A percentile compares a stretch with the other conserved stretches of the same genome.
phyloP scores from a whole-genome alignment of 2,888 invertebrate species.

The Nymphalis urticae region DNA sequence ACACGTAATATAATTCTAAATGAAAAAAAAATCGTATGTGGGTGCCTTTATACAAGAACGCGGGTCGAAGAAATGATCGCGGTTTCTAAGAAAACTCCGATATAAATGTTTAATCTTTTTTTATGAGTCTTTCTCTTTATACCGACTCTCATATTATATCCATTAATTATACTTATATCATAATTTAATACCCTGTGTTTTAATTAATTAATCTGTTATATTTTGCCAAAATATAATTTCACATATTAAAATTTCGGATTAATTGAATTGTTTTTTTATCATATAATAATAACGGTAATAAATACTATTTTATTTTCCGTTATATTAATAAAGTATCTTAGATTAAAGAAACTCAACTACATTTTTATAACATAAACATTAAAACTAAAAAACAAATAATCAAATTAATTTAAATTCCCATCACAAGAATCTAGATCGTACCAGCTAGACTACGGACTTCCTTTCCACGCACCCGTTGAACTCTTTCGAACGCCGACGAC shows the following conservation, averaged over 20 bases:
- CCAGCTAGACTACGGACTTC: constrained; percentile 56
- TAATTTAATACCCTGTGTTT: constrained; percentile 17
- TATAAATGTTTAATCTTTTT: constrained; percentile 37
- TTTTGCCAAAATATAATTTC: constrained; percentile 6
- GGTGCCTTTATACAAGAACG: constrained; percentile 20
- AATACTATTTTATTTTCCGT: not conserved
- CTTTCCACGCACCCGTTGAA: constrained; percentile 62
- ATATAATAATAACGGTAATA: not conserved
- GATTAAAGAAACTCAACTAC: not conserved
- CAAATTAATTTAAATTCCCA: constrained; percentile 35
- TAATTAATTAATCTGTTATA: constrained; percentile 25
- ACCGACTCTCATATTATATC: constrained; percentile 23
- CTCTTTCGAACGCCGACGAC: constrained; percentile 60
- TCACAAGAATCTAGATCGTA: constrained; percentile 46
- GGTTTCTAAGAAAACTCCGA: constrained; percentile 32
- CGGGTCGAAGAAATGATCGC: constrained; percentile 22
- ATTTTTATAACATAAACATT: constrained; percentile 1
- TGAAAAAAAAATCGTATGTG: constrained; percentile 3
- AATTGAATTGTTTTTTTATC: not conserved
- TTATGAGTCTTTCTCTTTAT: constrained; percentile 35
- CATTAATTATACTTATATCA: constrained; percentile 26
- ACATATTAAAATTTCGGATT: not conserved
- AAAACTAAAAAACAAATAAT: constrained; percentile 25
- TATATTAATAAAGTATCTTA: not conserved
- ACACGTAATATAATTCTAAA: too few species aligned